phyloP scores from a whole-genome alignment of 2,888 invertebrate species.

The Odontocerum albicorne region DNA sequence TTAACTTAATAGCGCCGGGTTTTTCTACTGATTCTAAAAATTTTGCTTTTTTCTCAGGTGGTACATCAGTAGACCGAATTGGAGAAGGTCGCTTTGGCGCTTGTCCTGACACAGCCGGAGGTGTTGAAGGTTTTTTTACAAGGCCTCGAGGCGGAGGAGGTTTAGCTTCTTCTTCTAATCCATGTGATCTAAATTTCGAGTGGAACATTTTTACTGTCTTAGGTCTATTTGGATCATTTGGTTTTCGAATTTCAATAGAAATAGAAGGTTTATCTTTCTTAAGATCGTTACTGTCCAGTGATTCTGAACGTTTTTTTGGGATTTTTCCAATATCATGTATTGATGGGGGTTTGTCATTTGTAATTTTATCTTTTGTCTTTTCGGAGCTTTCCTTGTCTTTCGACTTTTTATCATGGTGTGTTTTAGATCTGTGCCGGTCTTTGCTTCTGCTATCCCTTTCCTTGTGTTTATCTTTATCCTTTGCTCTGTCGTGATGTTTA shows the following conservation, averaged over 20 bases:
- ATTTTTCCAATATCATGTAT: slow-evolving; percentile 77
- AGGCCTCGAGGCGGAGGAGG: slow-evolving; percentile 79
- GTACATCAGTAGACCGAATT: slow-evolving; percentile 51
- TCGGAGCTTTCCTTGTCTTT: slow-evolving; percentile 37
- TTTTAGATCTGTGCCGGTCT: slow-evolving; percentile 26
- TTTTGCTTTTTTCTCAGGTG: slow-evolving; percentile 80
- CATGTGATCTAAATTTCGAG: slow-evolving; percentile 90
- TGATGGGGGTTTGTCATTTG: slow-evolving; percentile 61
- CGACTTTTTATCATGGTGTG: slow-evolving; percentile 30
- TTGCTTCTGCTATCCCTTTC: slow-evolving; percentile 22
- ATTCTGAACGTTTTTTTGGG: slow-evolving; percentile 57
- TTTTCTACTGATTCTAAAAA: slow-evolving; percentile 65
- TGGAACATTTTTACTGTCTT: slow-evolving; percentile 92
- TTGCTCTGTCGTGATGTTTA: no score
- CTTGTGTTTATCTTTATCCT: slow-evolving; percentile 30
- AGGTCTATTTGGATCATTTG: slow-evolving; percentile 68
- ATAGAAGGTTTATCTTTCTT: slow-evolving; percentile 74
- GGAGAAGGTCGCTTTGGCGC: slow-evolving; percentile 56
- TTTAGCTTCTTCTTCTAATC: slow-evolving; percentile 83
- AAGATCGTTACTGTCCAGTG: slow-evolving; percentile 46
- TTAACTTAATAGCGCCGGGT: slow-evolving; percentile 82
- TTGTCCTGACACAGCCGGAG: slow-evolving; percentile 44
- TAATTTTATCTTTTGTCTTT: slow-evolving; percentile 46
- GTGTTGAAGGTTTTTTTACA: slow-evolving; percentile 59
- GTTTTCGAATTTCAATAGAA: slow-evolving; percentile 78